These are phyloP conservation scores for Drosophila eugracilis DNA, from an alignment of 1,140 invertebrate species.

Conservation along the genomic window DNA sequence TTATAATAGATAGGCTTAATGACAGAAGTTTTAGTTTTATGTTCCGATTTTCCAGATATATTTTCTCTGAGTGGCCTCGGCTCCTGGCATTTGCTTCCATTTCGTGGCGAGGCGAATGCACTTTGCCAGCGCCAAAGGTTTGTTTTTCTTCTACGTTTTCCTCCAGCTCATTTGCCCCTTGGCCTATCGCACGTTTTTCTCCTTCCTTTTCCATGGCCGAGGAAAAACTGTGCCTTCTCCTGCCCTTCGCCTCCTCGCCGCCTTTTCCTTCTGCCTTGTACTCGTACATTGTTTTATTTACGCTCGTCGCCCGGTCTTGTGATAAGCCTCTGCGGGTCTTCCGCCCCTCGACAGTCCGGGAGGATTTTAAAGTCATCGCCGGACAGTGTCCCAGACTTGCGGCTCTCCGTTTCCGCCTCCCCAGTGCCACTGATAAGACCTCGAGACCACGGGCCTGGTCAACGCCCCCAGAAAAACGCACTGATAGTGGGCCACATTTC, in stretches of 20 bases:
- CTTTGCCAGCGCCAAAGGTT: constrained; percentile 71
- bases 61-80: not conserved
- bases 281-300: constrained; percentile 60
- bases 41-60: not conserved
- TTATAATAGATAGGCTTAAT: no score
- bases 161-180: constrained; percentile 26
- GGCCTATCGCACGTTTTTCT: constrained; percentile 48
- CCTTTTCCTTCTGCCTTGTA: constrained; percentile 32
- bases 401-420: constrained; percentile 7
- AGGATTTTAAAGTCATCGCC: constrained; percentile 69
- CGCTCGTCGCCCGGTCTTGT: constrained; percentile 37
- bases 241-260: constrained; percentile 16
- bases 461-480: constrained; percentile 60
- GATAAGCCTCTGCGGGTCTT: constrained; percentile 78
- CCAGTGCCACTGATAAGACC: constrained; percentile 55
- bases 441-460: constrained; percentile 37
- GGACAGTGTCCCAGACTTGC: constrained; percentile 62
- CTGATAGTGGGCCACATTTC: constrained; percentile 44
- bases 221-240: constrained; percentile 28
- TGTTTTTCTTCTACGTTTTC: constrained; percentile 53
- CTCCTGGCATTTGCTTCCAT: constrained; percentile 54
- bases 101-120: constrained; percentile 66
- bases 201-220: constrained; percentile 21
- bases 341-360: constrained; percentile 45
- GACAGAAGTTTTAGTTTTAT: no score